Base-by-base conservation (phyloP, 2,797 vertebrate species). In the Ficedula albicollis region DNA sequence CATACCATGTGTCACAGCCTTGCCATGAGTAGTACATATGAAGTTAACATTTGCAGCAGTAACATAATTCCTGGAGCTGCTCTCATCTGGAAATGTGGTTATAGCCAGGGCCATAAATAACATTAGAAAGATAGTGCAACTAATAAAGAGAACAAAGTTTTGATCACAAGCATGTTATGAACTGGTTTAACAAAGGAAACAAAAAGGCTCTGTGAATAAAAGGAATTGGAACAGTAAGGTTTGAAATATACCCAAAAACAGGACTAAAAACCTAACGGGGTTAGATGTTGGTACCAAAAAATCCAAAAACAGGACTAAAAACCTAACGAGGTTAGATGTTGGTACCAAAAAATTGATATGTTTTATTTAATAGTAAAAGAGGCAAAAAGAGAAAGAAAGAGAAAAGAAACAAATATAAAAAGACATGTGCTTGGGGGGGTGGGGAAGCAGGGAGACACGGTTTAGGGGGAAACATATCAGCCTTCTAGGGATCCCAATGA, bases 61-160 rank as follows among this genome's bases (percentile, higher is more conserved):
- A 79, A 89, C 3, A 49, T 86, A 92, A 86, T 90, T 95, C 39
- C 41, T 94, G 70, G 48, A 96, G 89, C 59, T 81, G 39, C 22
- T 51, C 13, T 34, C 80, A 84, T 96, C 55, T 86, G 59, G 66
- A 68, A 78, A 85, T 20, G 34, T 41, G 58, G 46, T 55, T 89
- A 44, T 10, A 94, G 30, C 27, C 34, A 91, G 39, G 66, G 52
- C 3, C 25, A 80, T 82, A 93, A 96, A 93, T 77, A 95, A 93
- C 6, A 23, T 92, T 60, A 85, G 49, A 87, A 54, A 79, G 17
- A 70, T 59, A 74, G 41, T 52, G 34, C 52, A 91, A 5, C 19
- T 83, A 85, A 90, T 56, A 77, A 93, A 93, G 60, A 81, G 34
- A 94, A 73, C 22, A 34, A 87, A 77, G 4, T 78, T 82, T 90